Conservation (phyloP, 2,888 invertebrate species). For the Oscheius sp. region DNA sequence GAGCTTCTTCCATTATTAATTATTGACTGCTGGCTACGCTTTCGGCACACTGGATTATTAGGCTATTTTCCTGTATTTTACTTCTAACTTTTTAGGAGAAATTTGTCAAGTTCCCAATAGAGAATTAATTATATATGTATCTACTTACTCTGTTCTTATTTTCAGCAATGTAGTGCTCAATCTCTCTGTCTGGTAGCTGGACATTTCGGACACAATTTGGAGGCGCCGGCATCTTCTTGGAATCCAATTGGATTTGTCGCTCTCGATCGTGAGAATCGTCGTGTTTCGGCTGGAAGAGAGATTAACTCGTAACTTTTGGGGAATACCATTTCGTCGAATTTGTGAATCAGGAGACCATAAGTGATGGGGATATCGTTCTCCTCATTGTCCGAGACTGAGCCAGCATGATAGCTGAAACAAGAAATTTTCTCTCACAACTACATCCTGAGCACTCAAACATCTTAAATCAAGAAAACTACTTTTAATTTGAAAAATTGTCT, state of each 20-base stretch:
- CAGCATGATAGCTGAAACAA: constrained; percentile 24
- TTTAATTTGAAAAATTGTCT: too few relatives aligned
- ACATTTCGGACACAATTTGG: constrained; percentile 48
- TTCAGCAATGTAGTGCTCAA: constrained; percentile 48
- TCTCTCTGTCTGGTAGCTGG: constrained; percentile 46
- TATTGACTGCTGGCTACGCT: too few relatives aligned
- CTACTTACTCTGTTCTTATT: constrained; percentile 54
- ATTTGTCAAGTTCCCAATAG: too few relatives aligned
- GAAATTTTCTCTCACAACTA: not conserved
- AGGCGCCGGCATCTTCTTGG: not conserved
- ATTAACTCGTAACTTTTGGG: too few relatives aligned
- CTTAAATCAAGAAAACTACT: too few relatives aligned
- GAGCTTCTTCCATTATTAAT: too few relatives aligned
- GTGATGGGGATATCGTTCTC: constrained; percentile 53
- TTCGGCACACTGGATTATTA: too few relatives aligned
- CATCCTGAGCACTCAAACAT: too few relatives aligned
- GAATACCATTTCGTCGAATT: constrained; percentile 18
- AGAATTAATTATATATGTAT: too few relatives aligned
- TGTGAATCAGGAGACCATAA: constrained; percentile 44
- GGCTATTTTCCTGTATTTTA: not conserved
- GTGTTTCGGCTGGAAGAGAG: not conserved
- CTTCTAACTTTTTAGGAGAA: too few relatives aligned
- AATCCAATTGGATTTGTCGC: not conserved
- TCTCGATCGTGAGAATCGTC: too few relatives aligned
- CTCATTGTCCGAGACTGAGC: constrained; percentile 44